phyloP scores from a whole-genome alignment of 2,888 invertebrate species.

The Pseudoips prasinana region DNA sequence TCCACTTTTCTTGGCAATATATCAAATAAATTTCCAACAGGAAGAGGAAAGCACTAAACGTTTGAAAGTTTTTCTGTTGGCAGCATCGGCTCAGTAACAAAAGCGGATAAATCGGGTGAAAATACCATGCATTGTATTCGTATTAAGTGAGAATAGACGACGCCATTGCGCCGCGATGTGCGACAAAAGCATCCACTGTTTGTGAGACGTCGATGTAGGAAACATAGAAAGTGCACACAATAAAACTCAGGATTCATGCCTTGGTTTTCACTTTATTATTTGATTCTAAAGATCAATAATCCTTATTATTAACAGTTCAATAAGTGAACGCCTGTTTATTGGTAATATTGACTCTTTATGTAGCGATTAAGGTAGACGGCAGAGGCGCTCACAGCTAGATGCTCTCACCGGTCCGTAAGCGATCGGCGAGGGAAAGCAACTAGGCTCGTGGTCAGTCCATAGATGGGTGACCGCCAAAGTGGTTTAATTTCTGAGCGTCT shows the following conservation, averaged over 20 bases:
- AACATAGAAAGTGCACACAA: constrained; percentile 36
- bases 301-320: too few species aligned
- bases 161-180: constrained; percentile 41
- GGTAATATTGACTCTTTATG: too few species aligned
- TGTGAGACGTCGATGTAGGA: constrained; percentile 32
- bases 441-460: too few species aligned
- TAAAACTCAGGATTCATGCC: constrained; percentile 18
- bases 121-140: constrained; percentile 59
- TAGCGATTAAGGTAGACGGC: too few species aligned
- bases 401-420: too few species aligned
- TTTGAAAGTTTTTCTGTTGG: constrained; percentile 48
- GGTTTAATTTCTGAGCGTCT: too few species aligned
- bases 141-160: constrained; percentile 63
- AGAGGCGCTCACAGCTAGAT: too few species aligned
- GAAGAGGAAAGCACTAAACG: constrained; percentile 37
- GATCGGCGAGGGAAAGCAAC: too few species aligned
- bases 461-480: too few species aligned
- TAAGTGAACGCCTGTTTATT: too few species aligned
- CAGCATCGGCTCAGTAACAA: constrained; percentile 46
- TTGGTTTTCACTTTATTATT: too few species aligned
- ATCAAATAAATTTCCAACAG: constrained; percentile 34
- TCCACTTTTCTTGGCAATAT: constrained; percentile 27
- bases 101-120: constrained; percentile 56
- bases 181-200: constrained; percentile 49
- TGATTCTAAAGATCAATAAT: too few species aligned